Percentiles rank a stretch among this genome's conserved stretches.
Evolutionary conservation across 92 coral and sea anemone species (phyloP).

Genomic region (Zoanthus solanderi): DNA sequence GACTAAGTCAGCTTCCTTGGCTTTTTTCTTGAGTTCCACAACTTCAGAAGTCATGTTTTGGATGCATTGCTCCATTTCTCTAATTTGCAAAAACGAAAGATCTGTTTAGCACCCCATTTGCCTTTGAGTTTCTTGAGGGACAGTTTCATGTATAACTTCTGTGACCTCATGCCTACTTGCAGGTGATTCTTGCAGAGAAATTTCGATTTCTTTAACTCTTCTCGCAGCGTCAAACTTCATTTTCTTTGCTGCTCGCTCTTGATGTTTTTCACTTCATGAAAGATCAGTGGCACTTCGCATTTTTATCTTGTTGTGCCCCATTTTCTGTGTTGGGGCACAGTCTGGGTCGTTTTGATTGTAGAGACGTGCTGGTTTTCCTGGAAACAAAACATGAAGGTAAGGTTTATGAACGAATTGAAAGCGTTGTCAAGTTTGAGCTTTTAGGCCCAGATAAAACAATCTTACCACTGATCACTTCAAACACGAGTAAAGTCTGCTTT

Average conservation of each 20-base stretch:
- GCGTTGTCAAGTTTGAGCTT: constrained; percentile 1
- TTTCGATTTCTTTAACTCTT: background rate
- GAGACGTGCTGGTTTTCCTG: constrained; percentile 61
- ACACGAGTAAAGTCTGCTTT: constrained; percentile 62
- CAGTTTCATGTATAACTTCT: background rate
- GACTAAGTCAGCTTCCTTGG: constrained; percentile 37
- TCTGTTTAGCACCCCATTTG: constrained; percentile 3
- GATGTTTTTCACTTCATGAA: constrained; percentile 36
- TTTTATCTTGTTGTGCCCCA: constrained; percentile 63
- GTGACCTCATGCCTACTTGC: background rate
- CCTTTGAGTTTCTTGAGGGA: background rate
- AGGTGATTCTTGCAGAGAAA: background rate
- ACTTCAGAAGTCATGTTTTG: constrained; percentile 46
- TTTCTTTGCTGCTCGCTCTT: constrained; percentile 16
- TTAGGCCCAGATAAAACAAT: constrained; percentile 55
- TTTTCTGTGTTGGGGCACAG: constrained; percentile 62
- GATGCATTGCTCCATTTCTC: constrained; percentile 15
- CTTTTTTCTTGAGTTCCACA: constrained; percentile 21
- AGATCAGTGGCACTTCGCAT: background rate
- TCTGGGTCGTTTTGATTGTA: constrained; percentile 53
- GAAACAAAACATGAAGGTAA: constrained; percentile 10
- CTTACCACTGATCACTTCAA: constrained; percentile 56
- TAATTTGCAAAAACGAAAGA: background rate
- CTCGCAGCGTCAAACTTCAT: background rate
- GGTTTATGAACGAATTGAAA: background rate